A percentile compares a stretch with the other conserved stretches of the same genome.
phyloP scores from a whole-genome alignment of 1,140 invertebrate species.

The Drosophila pachea region DNA sequence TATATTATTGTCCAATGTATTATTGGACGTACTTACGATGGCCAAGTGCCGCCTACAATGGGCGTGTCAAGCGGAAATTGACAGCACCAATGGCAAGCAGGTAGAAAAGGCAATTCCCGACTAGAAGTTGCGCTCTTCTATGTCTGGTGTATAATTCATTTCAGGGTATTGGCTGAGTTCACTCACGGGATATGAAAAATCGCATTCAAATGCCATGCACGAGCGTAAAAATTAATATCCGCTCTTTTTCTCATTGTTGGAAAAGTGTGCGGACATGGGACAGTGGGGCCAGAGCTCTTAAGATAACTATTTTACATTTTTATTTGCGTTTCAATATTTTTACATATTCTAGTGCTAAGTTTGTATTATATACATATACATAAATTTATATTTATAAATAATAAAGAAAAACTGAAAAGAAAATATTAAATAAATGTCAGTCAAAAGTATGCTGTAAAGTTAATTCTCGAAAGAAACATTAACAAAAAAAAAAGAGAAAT shows the following conservation, averaged over 20 bases:
- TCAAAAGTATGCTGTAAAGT: conserved; percentile 45
- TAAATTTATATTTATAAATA: too few relatives aligned
- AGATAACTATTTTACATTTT: not conserved
- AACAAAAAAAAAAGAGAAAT: not conserved
- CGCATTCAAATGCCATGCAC: conserved; percentile 70
- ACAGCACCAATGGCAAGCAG: too few relatives aligned
- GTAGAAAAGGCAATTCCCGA: too few relatives aligned
- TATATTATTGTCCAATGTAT: too few relatives aligned
- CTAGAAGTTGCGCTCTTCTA: too few relatives aligned
- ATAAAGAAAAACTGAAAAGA: too few relatives aligned
- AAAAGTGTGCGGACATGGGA: not conserved
- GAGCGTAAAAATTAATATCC: conserved; percentile 73
- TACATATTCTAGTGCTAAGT: too few relatives aligned
- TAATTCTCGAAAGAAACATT: conserved; percentile 5
- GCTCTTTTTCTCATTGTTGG: conserved; percentile 40
- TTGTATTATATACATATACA: too few relatives aligned
- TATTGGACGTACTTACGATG: too few relatives aligned
- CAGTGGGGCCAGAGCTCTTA: not conserved
- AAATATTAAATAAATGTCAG: not conserved
- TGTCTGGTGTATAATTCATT: not conserved
- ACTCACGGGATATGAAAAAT: conserved; percentile 73
- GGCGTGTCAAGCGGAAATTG: too few relatives aligned
- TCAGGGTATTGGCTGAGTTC: conserved; percentile 37
- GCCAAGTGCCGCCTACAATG: too few relatives aligned
- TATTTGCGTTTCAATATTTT: not conserved